Evolutionary conservation across 2,888 invertebrate species (phyloP).

Genomic region (Abrostola tripartita): DNA sequence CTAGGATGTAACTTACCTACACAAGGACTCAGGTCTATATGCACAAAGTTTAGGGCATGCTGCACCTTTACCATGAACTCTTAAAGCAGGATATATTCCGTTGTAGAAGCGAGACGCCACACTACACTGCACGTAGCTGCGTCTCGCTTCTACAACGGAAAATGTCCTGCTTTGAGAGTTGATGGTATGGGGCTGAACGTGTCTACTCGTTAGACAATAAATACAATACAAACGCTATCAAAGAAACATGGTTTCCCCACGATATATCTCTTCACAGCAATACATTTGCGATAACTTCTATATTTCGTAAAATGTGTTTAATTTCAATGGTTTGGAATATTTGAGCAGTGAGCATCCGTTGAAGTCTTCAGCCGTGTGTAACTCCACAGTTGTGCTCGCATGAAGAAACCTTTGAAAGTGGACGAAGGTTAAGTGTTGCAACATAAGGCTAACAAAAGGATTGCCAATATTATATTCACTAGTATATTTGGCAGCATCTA

Average conservation of each 20-base stretch:
- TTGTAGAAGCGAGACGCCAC: too few relatives aligned
- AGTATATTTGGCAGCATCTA: background rate
- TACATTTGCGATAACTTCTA: background rate
- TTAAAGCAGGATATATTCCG: too few relatives aligned
- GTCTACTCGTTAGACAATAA: background rate
- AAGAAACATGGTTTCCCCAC: background rate
- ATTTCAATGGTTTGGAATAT: conserved; percentile 38
- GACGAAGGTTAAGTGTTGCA: conserved; percentile 40
- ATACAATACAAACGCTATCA: background rate
- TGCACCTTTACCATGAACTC: too few relatives aligned
- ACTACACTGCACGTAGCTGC: too few relatives aligned
- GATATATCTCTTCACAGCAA: background rate
- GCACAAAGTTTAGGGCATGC: too few relatives aligned
- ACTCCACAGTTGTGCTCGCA: conserved; percentile 17
- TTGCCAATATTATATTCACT: background rate
- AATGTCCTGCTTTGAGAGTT: too few relatives aligned
- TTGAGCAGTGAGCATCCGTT: conserved; percentile 40
- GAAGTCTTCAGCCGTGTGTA: conserved; percentile 30
- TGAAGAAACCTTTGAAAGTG: conserved; percentile 51
- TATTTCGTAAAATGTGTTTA: conserved; percentile 13
- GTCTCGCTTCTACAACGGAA: too few relatives aligned
- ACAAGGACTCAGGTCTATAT: too few relatives aligned
- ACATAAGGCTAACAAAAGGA: conserved; percentile 18
- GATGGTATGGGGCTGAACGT: background rate
- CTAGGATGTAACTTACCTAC: too few relatives aligned